Evolutionary conservation across 2,113 vertebrate genomes (phyloP).

Genomic region (Crotalus horridus): DNA sequence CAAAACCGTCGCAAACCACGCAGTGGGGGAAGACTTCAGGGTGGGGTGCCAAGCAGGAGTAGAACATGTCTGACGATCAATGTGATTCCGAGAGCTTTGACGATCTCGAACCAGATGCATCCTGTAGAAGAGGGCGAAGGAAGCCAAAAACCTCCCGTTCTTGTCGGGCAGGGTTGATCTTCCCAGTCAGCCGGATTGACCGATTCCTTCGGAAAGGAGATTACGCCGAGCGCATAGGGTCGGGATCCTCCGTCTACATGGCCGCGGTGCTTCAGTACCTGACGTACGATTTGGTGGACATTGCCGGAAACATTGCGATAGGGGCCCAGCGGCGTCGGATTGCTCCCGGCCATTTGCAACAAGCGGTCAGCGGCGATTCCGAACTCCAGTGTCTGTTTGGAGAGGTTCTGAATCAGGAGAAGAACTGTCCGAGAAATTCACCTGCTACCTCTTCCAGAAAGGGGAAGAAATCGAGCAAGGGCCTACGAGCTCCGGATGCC

Average conservation of each 20-base stretch:
- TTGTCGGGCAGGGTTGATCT: conserved; percentile 66
- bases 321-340: conserved; percentile 64
- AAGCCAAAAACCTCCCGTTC: conserved; percentile 37
- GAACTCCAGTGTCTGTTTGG: conserved; percentile 65
- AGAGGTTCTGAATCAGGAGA: conserved; percentile 51
- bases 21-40: background rate
- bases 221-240: conserved; percentile 61
- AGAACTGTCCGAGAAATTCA: conserved; percentile 58
- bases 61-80: background rate
- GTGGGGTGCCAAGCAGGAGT: background rate
- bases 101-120: background rate
- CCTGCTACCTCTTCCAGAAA: conserved; percentile 57
- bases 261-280: conserved; percentile 72
- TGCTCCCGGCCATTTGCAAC: conserved; percentile 62
- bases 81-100: background rate
- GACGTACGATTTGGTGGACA: conserved; percentile 68
- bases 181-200: conserved; percentile 72
- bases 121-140: background rate
- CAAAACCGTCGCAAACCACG: background rate
- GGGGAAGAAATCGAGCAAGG: background rate
- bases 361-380: conserved; percentile 66
- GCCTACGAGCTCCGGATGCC: background rate
- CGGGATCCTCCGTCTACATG: conserved; percentile 64
- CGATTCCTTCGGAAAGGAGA: conserved; percentile 67
- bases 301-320: conserved; percentile 64